Evolutionary conservation across 2,888 invertebrate genomes (phyloP).

Genomic region (Patella depressa): DNA sequence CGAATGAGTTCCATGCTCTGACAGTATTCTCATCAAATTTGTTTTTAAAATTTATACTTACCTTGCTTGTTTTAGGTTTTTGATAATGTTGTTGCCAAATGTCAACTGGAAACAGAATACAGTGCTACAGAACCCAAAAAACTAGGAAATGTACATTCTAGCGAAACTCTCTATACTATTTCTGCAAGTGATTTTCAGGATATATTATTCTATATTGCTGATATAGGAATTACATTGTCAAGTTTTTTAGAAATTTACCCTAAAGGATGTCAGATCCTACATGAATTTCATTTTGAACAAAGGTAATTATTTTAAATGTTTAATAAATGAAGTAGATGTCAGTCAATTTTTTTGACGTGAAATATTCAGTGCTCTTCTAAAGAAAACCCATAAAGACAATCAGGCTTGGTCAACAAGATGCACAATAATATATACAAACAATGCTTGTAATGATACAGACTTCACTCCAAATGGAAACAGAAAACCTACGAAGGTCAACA

Average conservation of each 20-base stretch:
- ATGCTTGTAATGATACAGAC: too few species aligned
- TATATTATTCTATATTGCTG: slow-evolving; percentile 79
- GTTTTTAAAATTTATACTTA: slow-evolving; percentile 11
- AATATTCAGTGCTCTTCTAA: too few species aligned
- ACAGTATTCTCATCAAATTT: too few species aligned
- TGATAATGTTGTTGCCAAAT: slow-evolving; percentile 60
- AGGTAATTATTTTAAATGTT: slow-evolving; percentile 44
- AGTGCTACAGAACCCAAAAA: slow-evolving; percentile 54
- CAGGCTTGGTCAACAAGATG: too few species aligned
- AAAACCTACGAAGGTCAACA: too few species aligned
- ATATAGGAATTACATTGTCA: slow-evolving; percentile 80
- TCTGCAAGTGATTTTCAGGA: slow-evolving; percentile 75
- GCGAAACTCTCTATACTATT: slow-evolving; percentile 48
- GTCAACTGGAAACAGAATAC: slow-evolving; percentile 50
- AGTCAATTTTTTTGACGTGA: too few species aligned
- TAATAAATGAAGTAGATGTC: too few species aligned
- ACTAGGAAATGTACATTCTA: slow-evolving; percentile 35
- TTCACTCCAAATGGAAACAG: too few species aligned
- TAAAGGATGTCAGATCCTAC: slow-evolving; percentile 74
- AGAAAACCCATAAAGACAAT: too few species aligned
- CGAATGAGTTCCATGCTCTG: too few species aligned
- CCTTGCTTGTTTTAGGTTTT: slow-evolving; percentile 67
- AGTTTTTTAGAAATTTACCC: slow-evolving; percentile 81
- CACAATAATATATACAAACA: too few species aligned
- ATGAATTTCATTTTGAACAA: slow-evolving; percentile 73